Evolutionary conservation across 2,797 vertebrate species (phyloP).

Genomic region (Mormyrus proboscirostris): DNA sequence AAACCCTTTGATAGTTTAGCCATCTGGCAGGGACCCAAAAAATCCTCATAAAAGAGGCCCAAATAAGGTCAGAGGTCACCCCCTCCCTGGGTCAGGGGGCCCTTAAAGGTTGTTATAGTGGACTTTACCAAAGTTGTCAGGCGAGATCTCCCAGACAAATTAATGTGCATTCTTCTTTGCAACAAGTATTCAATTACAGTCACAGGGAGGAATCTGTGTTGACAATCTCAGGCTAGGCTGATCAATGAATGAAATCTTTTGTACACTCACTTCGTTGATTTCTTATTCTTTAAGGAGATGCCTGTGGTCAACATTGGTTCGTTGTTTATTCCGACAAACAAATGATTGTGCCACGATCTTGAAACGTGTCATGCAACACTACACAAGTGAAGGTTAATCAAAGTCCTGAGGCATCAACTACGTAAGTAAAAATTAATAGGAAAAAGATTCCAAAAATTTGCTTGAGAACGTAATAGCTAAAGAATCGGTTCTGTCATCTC

Average conservation of each 20-base stretch:
- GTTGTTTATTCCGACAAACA: neutral
- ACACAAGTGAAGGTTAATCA: neutral
- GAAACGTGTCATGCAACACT: neutral
- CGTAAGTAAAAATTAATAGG: neutral
- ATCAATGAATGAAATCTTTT: conserved; percentile 25
- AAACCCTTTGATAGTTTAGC: conserved; percentile 96
- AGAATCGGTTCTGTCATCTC: neutral
- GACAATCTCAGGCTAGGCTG: conserved; percentile 24
- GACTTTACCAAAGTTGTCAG: conserved; percentile 90
- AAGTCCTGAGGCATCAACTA: neutral
- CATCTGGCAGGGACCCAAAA: conserved; percentile 89
- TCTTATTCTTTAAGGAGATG: conserved; percentile 5
- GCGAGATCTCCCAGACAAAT: conserved; percentile 85
- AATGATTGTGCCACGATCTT: neutral
- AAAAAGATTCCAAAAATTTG: neutral
- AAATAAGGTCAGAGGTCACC: conserved; percentile 90
- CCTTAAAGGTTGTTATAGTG: conserved; percentile 76
- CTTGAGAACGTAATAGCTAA: neutral
- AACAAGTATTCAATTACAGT: conserved; percentile 82
- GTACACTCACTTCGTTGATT: neutral
- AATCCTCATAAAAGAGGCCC: conserved; percentile 91
- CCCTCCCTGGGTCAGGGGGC: conserved; percentile 89
- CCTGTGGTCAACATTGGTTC: neutral
- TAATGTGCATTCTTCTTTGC: conserved; percentile 80
- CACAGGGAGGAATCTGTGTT: conserved; percentile 57